Evolutionary conservation across 2,113 vertebrate species (phyloP).

Genomic region (Sialia sialis): DNA sequence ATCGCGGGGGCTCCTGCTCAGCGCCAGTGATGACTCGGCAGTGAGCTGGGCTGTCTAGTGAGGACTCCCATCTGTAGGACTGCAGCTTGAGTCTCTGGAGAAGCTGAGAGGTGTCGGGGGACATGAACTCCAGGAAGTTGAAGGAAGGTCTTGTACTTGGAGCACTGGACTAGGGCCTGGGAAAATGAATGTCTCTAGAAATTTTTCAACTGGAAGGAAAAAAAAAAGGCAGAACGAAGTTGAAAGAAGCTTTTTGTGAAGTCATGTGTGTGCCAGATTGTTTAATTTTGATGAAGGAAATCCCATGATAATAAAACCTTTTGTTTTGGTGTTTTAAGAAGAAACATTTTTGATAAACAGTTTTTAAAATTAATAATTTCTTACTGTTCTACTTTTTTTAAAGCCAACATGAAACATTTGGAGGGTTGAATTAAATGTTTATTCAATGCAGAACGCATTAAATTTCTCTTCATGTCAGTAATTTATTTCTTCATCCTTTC

Average conservation of each 20-base stretch:
- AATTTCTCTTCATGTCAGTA: neutral
- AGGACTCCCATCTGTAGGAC: constrained; percentile 8
- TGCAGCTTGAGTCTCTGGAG: neutral
- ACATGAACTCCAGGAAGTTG: neutral
- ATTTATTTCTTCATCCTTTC: neutral
- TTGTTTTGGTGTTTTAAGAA: neutral
- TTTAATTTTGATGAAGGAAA: constrained; percentile 9
- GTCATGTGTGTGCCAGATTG: neutral
- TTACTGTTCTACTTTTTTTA: neutral
- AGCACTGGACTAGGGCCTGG: neutral
- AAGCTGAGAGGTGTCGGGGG: neutral
- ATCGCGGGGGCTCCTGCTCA: neutral
- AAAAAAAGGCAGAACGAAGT: neutral
- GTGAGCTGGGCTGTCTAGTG: neutral
- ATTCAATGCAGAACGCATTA: neutral
- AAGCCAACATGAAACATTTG: neutral
- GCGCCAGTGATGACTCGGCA: neutral
- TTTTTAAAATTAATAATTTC: neutral
- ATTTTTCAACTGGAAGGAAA: neutral
- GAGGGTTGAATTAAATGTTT: neutral
- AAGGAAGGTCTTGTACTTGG: neutral
- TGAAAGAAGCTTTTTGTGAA: constrained; percentile 10
- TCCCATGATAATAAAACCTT: neutral
- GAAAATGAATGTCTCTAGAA: neutral
- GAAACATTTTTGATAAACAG: neutral